Percentiles rank a stretch among this genome's conserved stretches.
These are phyloP conservation scores for Lota lota DNA, from an alignment of 2,113 vertebrate species.

Conservation along the genomic window DNA sequence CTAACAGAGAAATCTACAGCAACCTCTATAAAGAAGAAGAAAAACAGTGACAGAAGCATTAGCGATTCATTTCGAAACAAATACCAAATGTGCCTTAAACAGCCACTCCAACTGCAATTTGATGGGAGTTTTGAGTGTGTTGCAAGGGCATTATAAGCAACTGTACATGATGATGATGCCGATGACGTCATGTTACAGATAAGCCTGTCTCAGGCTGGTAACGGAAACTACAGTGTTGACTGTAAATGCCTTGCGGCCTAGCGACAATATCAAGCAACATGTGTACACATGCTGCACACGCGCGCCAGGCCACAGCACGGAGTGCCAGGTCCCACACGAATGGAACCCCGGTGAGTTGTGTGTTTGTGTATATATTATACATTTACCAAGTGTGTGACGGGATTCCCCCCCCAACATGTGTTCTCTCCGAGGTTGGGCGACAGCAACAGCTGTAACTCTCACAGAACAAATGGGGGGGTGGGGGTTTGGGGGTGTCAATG, in stretches of 20 bases:
- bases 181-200: too few species aligned
- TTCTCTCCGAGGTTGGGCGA: slow-evolving; percentile 27
- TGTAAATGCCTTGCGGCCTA: slow-evolving; percentile 32
- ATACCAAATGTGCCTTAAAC: neutral
- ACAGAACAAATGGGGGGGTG: slow-evolving; percentile 38
- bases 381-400: too few species aligned
- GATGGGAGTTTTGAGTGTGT: neutral
- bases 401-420: slow-evolving; percentile 2
- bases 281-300: too few species aligned
- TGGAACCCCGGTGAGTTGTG: neutral
- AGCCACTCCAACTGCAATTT: neutral
- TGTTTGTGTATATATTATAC: neutral
- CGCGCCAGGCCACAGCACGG: too few species aligned
- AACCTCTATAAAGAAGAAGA: too few species aligned
- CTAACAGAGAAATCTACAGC: too few species aligned
- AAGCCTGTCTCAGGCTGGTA: neutral
- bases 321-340: neutral
- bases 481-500: slow-evolving; percentile 40
- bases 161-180: too few species aligned
- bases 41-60: too few species aligned
- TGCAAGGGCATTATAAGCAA: neutral
- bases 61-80: too few species aligned
- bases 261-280: slow-evolving; percentile 16
- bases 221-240: slow-evolving; percentile 24
- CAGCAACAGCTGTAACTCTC: slow-evolving; percentile 60